These are phyloP conservation scores for Hecatera dysodea DNA, from an alignment of 2,888 invertebrate species.

Conservation along the genomic window DNA sequence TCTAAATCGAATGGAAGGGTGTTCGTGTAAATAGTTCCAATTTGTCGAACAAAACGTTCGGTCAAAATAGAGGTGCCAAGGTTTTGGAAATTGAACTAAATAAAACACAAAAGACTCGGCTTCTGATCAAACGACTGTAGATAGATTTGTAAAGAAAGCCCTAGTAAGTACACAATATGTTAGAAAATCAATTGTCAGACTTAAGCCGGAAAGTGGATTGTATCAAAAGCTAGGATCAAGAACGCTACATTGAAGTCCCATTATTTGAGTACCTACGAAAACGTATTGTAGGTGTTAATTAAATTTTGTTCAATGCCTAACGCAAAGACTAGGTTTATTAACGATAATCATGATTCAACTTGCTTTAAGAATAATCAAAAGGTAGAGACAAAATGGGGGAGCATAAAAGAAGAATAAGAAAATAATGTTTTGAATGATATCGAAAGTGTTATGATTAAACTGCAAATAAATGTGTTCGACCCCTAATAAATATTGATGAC, in stretches of 20 bases:
- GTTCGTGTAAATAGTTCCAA: conserved; percentile 25
- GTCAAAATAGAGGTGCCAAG: background rate
- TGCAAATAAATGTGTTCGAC: too few species aligned
- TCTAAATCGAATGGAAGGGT: background rate
- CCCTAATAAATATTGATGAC: too few species aligned
- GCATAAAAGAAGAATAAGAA: too few species aligned
- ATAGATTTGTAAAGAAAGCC: conserved; percentile 41
- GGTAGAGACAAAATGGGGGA: too few species aligned
- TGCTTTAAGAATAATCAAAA: too few species aligned
- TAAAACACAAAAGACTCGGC: conserved; percentile 27
- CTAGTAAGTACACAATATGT: conserved; percentile 1
- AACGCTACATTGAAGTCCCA: conserved; percentile 6
- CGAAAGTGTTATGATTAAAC: too few species aligned
- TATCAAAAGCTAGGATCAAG: conserved; percentile 28
- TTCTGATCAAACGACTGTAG: conserved; percentile 17
- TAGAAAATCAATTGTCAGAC: conserved; percentile 24
- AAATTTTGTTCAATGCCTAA: conserved; percentile 12
- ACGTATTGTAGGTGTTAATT: conserved; percentile 27
- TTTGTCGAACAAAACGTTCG: conserved; percentile 40
- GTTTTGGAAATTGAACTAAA: background rate
- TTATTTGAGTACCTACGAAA: conserved; percentile 18
- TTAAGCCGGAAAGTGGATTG: conserved; percentile 39
- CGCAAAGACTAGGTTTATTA: background rate
- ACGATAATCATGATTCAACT: background rate
- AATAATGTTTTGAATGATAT: too few species aligned